A percentile compares a stretch with the other conserved stretches of the same genome.
Conservation (phyloP, 2,113 vertebrate genomes). For the Dasyornis broadbenti region DNA sequence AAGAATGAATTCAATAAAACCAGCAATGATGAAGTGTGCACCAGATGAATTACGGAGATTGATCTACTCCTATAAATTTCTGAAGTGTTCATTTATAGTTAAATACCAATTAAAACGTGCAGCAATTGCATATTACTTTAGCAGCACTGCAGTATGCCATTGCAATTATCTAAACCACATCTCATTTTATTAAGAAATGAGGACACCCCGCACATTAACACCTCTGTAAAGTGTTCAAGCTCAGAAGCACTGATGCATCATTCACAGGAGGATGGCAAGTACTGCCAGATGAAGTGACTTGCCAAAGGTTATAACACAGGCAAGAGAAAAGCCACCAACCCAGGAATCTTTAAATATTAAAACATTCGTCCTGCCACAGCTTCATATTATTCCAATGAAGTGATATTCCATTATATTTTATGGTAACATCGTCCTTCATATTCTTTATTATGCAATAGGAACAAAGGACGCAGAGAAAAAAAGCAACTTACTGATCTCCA, state of each 20-base stretch:
- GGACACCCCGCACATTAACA: not conserved
- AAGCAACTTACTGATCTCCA: not conserved
- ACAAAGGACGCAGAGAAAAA: not conserved
- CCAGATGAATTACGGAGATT: not conserved
- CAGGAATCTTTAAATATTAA: not conserved
- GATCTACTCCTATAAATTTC: not conserved
- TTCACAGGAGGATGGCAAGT: not conserved
- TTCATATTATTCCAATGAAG: not conserved
- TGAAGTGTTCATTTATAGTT: not conserved
- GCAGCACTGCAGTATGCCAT: not conserved
- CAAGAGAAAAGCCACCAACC: not conserved
- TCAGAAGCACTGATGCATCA: not conserved
- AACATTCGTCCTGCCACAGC: not conserved
- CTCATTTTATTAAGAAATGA: not conserved
- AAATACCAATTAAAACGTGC: not conserved
- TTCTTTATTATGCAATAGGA: not conserved
- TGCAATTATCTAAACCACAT: not conserved
- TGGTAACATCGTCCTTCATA: not conserved
- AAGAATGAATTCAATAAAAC: not conserved
- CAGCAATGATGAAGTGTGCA: not conserved
- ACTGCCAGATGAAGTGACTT: not conserved
- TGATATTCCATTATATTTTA: not conserved
- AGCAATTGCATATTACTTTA: not conserved
- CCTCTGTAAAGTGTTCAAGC: not conserved
- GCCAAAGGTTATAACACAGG: not conserved